These are phyloP conservation scores for Popillia japonica DNA, from an alignment of 1,140 invertebrate species.

Conservation along the genomic window DNA sequence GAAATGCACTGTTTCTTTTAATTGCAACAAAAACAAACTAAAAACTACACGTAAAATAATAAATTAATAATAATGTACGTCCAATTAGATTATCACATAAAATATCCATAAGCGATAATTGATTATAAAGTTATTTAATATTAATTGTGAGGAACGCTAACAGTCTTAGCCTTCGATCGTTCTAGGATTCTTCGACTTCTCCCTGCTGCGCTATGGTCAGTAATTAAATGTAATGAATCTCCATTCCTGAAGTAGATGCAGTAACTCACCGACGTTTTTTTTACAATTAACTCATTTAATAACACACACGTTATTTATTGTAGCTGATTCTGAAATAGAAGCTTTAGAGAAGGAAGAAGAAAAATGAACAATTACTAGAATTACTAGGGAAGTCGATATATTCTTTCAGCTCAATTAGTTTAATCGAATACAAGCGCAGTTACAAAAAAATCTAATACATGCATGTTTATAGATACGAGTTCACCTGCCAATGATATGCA, in stretches of 20 bases:
- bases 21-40: neutral
- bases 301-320: constrained; percentile 31
- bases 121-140: constrained; percentile 30
- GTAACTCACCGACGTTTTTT: constrained; percentile 36
- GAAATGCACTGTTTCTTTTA: neutral
- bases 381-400: neutral
- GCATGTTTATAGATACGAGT: too few relatives aligned
- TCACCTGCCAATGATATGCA: too few relatives aligned
- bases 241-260: constrained; percentile 28
- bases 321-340: constrained; percentile 17
- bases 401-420: neutral
- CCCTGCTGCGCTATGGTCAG: neutral
- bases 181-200: constrained; percentile 10
- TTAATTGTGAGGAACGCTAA: constrained; percentile 1
- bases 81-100: constrained; percentile 16
- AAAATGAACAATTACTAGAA: neutral
- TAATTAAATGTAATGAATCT: constrained; percentile 38
- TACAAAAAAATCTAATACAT: too few relatives aligned
- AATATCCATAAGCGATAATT: constrained; percentile 14
- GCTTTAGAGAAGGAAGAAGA: neutral
- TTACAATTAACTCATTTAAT: constrained; percentile 38
- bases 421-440: neutral
- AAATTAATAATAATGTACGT: neutral
- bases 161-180: constrained; percentile 20
- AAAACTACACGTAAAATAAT: neutral